Percentiles rank a stretch among this genome's conserved stretches.
phyloP scores from a whole-genome alignment of 2,113 vertebrate genomes.

The Pterocles gutturalis region DNA sequence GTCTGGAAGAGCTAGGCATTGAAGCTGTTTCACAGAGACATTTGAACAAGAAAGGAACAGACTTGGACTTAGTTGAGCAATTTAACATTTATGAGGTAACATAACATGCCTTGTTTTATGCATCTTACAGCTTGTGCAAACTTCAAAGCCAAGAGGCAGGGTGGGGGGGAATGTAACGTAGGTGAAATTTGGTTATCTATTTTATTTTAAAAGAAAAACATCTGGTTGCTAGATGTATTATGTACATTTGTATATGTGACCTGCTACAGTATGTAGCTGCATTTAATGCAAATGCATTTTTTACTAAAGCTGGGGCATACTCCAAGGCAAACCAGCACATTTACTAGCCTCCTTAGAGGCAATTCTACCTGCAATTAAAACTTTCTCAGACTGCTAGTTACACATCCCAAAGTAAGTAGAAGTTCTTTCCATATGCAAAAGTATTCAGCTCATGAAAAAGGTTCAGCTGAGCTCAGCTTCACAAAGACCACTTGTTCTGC shows the following conservation, averaged over 20 bases:
- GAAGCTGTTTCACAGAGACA: slow-evolving; percentile 89
- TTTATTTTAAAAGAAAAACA: slow-evolving; percentile 31
- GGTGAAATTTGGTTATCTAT: slow-evolving; percentile 33
- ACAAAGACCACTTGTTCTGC: neutral
- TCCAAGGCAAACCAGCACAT: slow-evolving; percentile 5
- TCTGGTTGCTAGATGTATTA: slow-evolving; percentile 6
- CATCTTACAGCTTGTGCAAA: neutral
- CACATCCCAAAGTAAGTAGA: neutral
- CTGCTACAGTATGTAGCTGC: neutral
- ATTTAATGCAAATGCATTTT: neutral
- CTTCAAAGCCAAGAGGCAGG: neutral
- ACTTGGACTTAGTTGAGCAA: slow-evolving; percentile 94
- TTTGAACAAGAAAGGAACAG: slow-evolving; percentile 91
- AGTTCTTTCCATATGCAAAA: slow-evolving; percentile 10
- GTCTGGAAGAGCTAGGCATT: slow-evolving; percentile 93
- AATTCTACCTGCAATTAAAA: neutral
- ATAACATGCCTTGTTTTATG: slow-evolving; percentile 40
- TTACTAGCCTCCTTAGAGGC: neutral
- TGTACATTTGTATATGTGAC: neutral
- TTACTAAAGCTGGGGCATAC: neutral
- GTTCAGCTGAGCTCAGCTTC: neutral
- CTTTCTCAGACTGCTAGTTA: slow-evolving; percentile 1
- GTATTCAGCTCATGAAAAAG: neutral
- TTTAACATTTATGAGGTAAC: slow-evolving; percentile 97
- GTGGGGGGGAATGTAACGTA: neutral